Base-by-base conservation (phyloP, 1,140 invertebrate genomes). In the Trinorchestia longiramus region DNA sequence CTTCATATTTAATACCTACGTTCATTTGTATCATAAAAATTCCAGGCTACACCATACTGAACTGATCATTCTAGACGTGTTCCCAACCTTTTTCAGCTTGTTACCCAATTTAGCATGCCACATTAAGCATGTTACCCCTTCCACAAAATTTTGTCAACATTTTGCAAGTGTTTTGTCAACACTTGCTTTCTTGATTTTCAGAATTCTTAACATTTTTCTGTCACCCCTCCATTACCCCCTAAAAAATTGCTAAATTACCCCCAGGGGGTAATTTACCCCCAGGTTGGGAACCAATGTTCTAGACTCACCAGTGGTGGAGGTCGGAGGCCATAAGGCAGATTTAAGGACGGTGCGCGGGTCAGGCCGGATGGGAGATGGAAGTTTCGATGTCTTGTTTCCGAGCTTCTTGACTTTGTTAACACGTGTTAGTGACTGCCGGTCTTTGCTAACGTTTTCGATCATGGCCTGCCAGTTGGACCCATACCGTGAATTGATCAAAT, bases 391-490 rank as follows among this genome's bases (percentile, higher is more conserved):
- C 44, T 94, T 94, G 92, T 4, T n/a, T 17, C 44, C 40, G 3
- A 47, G 40, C 44, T 94, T 94, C 44, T 45, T 43, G 44, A 47
- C 92, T 47, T 94, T 94, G 44, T 94, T 45, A 8, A 45, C 11
- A 94, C 43, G 44, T 36, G 43, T 28, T 42, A 43, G 43, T 11
- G 43, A 28, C 43, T 92, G 90, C 8, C 43, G 40, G 19, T 94
- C 92, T 94, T 94, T 94, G 44, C 44, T 94, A 44, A 94, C 92
- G 92, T 45, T 94, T 94, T 94, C 92, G 17, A 94, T 45, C 92
- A 94, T 94, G 41, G 92, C 92, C 44, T 94, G 92, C 92, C 92
- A 94, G 44, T 94, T 94, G 19, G 92, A 94, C 19, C 92, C 92
- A 40, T 94, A 94, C 1, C 92, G 92, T 15, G 92, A 94, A 44